These are phyloP conservation scores for Mycetomoellerius zeteki DNA, from an alignment of 1,140 invertebrate genomes.

Conservation along the genomic window DNA sequence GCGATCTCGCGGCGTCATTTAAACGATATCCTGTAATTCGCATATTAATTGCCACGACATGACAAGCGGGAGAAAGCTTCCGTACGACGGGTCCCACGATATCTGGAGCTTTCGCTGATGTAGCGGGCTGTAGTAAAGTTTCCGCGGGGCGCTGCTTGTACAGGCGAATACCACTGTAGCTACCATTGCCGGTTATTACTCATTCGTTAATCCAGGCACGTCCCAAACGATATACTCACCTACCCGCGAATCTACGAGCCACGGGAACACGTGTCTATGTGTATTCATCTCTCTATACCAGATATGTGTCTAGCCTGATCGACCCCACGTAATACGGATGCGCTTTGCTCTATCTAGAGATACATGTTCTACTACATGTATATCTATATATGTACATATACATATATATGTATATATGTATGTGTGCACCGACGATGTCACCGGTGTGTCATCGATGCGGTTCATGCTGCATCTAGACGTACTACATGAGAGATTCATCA, in stretches of 20 bases:
- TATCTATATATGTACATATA: conserved; percentile 4
- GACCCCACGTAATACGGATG: conserved; percentile 54
- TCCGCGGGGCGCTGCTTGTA: conserved; percentile 58
- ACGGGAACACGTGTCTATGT: not conserved
- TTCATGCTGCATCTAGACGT: conserved; percentile 64
- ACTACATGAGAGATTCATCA: conserved; percentile 64
- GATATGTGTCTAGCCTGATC: conserved; percentile 50
- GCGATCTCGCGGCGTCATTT: conserved; percentile 47
- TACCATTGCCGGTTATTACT: conserved; percentile 80
- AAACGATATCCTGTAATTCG: conserved; percentile 76
- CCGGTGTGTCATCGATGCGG: conserved; percentile 71
- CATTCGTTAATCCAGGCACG: conserved; percentile 81
- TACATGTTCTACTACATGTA: conserved; percentile 35
- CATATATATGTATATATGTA: conserved; percentile 21
- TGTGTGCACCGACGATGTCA: conserved; percentile 36
- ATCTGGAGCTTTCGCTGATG: conserved; percentile 57
- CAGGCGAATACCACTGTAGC: conserved; percentile 67
- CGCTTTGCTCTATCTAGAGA: conserved; percentile 38
- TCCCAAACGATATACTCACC: conserved; percentile 79
- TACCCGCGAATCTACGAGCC: conserved; percentile 59
- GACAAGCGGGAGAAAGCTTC: conserved; percentile 65
- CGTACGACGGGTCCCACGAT: conserved; percentile 59
- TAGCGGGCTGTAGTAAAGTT: conserved; percentile 66
- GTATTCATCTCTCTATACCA: not conserved
- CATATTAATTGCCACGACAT: conserved; percentile 74